Evolutionary conservation across 2,797 vertebrate species (phyloP), one percentile per base, ranked within the genome.

Genomic region (Danio aesculapii): DNA sequence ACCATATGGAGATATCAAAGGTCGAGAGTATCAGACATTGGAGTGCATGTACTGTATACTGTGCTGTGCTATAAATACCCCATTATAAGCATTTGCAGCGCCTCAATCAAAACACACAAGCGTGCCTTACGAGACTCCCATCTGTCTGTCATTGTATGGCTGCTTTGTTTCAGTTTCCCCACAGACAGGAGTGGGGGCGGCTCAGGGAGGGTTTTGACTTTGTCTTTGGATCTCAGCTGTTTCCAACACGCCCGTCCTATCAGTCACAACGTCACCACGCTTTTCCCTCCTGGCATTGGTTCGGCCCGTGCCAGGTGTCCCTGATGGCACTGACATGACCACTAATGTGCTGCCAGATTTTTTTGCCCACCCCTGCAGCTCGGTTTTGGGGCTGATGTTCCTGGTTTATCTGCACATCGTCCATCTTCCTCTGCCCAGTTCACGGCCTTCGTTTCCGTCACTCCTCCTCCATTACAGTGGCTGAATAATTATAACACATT

Each of bases 301-400:
- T 69, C 62, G 77, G 79, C 79, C 83, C 59, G 17, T 86, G 77
- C 85, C 86, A 88, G 88, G 86, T 87, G 83, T 86, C 84, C 72
- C 84, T 84, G 58, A 87, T 86, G 83, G 83, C 75, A 83, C 81
- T 86, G 84, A 85, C 85, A 85, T 69, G 79, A 61, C 81, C 85
- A 81, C 85, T 85, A 87, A 86, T 82, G 77, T 77, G 79, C 77
- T 77, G 83, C 80, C 85, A 88, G 84, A 84, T 84, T 84, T 79
- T 68, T 73, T 64, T 69, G 70, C 74, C 76, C 78, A 77, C 72
- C 75, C 84, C 85, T 64, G 64, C 77, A 77, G 81, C 75, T 83
- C 71, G 50, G 62, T 75, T 66, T 82, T 81, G 67, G 77, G 75
- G 66, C 63, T 80, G 75, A 61, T 70, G 72, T 77, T 85, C 59